Percentiles rank a stretch among this genome's conserved stretches.
Conservation (phyloP, 2,113 vertebrate species). For the Tretioscincus oriximinensis region DNA sequence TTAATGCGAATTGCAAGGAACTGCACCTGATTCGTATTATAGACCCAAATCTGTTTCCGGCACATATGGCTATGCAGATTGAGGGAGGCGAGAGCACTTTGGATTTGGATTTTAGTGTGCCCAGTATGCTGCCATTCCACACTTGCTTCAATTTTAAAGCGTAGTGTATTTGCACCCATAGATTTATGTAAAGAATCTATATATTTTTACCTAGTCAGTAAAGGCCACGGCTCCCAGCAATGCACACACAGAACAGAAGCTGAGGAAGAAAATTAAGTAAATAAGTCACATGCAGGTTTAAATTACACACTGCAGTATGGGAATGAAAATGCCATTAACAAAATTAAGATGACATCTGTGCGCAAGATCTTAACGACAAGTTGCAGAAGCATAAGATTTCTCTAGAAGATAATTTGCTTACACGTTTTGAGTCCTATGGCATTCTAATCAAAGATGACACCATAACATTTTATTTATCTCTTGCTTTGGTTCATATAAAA, state of each 20-base stretch:
- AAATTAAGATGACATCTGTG: not conserved
- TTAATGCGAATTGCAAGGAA: too few species aligned
- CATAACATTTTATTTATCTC: too few species aligned
- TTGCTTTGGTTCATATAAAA: too few species aligned
- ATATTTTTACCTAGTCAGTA: not conserved
- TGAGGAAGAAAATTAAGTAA: not conserved
- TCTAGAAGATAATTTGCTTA: not conserved
- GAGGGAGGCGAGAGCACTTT: too few species aligned
- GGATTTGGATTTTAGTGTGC: too few species aligned
- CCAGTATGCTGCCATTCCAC: too few species aligned
- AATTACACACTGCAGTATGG: not conserved
- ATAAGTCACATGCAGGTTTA: not conserved
- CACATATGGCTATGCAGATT: too few species aligned
- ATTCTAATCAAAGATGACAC: not conserved
- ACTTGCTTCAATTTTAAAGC: too few species aligned
- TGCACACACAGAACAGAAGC: not conserved
- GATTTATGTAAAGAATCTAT: conserved; percentile 18
- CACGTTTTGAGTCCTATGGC: not conserved
- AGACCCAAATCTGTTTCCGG: too few species aligned
- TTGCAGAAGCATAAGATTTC: not conserved
- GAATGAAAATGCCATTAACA: conserved; percentile 6
- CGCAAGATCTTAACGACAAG: not conserved
- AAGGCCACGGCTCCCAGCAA: not conserved
- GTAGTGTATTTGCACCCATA: too few species aligned
- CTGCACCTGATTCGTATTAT: too few species aligned